A percentile compares a stretch with the other conserved stretches of the same genome.
Conservation (phyloP, 1,140 invertebrate species). For the Drosophila santomea region DNA sequence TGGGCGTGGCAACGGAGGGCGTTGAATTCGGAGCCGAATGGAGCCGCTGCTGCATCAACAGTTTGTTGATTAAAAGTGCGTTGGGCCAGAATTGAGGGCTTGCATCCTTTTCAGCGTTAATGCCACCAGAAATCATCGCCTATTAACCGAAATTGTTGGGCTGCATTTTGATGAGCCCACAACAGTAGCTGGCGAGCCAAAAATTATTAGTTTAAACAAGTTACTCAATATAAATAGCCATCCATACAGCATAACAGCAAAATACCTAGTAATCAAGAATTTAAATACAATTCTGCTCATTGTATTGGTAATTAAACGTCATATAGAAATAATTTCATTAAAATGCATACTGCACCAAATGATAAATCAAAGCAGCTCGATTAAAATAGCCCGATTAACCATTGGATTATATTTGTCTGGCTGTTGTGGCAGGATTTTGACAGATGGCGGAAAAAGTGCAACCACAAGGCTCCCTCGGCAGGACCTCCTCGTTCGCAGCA, state of each 20-base stretch:
- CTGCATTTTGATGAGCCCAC: no score
- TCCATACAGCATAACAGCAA: no score
- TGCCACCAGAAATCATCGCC: conserved; percentile 11
- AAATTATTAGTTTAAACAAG: no score
- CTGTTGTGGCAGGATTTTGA: conserved; percentile 16
- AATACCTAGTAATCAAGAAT: no score
- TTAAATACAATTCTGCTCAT: no score
- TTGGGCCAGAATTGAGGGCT: conserved; percentile 57
- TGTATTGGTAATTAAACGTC: no score
- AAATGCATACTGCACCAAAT: background rate
- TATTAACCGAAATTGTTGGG: background rate
- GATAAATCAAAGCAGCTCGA: conserved; percentile 10
- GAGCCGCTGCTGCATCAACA: conserved; percentile 63
- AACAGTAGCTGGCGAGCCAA: no score
- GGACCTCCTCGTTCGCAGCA: background rate
- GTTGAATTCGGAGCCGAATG: conserved; percentile 5
- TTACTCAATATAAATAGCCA: no score
- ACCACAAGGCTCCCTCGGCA: background rate
- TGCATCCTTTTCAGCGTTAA: conserved; percentile 37
- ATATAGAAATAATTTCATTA: background rate
- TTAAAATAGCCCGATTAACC: conserved; percentile 1
- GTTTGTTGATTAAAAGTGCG: conserved; percentile 80
- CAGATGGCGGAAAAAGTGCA: background rate
- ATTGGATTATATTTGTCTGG: background rate
- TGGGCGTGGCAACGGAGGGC: conserved; percentile 37